Evolutionary conservation across 2,797 vertebrate genomes (phyloP).

Genomic region (Smutsia temminckii): DNA sequence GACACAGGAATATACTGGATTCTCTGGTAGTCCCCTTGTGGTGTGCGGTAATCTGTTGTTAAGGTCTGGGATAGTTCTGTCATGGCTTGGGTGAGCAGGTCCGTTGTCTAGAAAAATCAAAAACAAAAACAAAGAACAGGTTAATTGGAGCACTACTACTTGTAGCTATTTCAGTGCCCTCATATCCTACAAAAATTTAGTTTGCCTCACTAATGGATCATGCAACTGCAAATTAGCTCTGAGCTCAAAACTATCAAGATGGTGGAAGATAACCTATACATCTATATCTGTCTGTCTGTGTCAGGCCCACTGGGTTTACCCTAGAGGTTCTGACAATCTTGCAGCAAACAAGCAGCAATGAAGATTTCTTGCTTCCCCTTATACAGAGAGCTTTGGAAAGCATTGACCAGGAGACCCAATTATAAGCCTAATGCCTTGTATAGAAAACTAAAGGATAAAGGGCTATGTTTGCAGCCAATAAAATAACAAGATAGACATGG

Average conservation of each 20-base stretch:
- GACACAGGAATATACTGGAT: constrained; percentile 98
- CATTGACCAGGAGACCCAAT: background rate
- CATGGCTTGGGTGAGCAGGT: constrained; percentile 98
- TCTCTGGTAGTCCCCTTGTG: constrained; percentile 96
- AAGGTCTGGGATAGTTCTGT: constrained; percentile 97
- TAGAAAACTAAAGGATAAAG: background rate
- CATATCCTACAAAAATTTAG: background rate
- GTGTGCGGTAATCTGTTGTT: constrained; percentile 94
- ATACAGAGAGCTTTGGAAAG: background rate
- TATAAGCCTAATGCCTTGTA: background rate
- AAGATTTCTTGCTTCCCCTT: background rate
- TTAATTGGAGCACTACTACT: background rate
- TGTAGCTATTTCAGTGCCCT: background rate
- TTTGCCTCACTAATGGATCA: background rate
- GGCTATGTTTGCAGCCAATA: background rate
- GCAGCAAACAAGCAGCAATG: background rate
- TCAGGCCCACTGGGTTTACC: background rate
- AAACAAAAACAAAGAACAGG: background rate
- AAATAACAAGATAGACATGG: background rate
- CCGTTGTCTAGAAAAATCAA: constrained; percentile 90
- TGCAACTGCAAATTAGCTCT: background rate
- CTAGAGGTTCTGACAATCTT: background rate
- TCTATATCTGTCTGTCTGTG: background rate
- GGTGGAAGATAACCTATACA: background rate
- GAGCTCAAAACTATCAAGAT: background rate